Evolutionary conservation across 2,888 invertebrate genomes (phyloP).

Genomic region (Cheilosia vulpina): DNA sequence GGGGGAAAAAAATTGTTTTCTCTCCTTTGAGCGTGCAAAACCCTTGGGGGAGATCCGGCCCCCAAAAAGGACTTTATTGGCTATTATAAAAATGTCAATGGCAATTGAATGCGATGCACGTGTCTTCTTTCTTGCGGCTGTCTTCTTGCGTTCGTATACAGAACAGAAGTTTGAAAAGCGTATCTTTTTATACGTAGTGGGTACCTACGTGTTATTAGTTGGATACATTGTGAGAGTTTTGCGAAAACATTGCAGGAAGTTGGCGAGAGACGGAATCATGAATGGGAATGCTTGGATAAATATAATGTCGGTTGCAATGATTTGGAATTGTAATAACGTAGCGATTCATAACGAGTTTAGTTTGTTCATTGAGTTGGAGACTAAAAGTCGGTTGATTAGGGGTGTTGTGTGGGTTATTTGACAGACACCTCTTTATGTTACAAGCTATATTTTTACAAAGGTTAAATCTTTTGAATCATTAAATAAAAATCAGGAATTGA

Average conservation of each 20-base stretch:
- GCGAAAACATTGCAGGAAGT: slow-evolving; percentile 4
- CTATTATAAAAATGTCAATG: slow-evolving; percentile 53
- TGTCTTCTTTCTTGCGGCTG: slow-evolving; percentile 39
- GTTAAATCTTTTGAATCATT: no score
- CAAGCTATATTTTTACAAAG: no score
- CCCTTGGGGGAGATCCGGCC: slow-evolving; percentile 7
- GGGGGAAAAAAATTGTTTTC: neutral
- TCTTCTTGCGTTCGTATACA: neutral
- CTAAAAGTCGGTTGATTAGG: no score
- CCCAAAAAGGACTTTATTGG: slow-evolving; percentile 24
- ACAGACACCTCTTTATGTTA: no score
- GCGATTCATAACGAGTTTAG: no score
- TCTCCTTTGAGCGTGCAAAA: neutral
- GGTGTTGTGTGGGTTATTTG: no score
- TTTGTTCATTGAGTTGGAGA: no score
- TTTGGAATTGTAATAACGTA: no score
- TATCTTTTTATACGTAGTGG: slow-evolving; percentile 9
- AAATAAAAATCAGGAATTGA: no score
- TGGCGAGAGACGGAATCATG: neutral
- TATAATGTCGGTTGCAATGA: no score
- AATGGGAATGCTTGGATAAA: slow-evolving; percentile 7
- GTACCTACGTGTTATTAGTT: slow-evolving; percentile 55
- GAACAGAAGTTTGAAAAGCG: slow-evolving; percentile 14
- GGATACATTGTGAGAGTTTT: slow-evolving; percentile 24
- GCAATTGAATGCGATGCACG: slow-evolving; percentile 66